A percentile compares a stretch with the other conserved stretches of the same genome.
These are phyloP conservation scores for Salvator merianae DNA, from an alignment of 2,113 vertebrate species.

Conservation along the genomic window DNA sequence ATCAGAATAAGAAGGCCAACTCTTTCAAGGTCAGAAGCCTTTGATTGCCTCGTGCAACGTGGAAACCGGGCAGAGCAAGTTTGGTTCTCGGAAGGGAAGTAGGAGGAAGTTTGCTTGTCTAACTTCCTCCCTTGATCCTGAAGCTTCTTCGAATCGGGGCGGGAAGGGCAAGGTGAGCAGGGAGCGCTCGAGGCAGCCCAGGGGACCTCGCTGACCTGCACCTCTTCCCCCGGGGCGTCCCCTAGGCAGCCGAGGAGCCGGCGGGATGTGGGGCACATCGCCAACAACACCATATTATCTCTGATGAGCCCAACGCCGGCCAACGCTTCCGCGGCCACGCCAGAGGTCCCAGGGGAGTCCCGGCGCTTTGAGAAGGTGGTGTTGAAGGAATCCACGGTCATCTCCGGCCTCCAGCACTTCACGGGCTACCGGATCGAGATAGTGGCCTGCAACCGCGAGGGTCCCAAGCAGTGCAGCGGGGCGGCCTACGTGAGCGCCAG, in stretches of 20 bases:
- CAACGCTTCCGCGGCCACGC: conserved; percentile 62
- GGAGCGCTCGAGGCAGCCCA: no score
- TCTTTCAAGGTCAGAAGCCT: no score
- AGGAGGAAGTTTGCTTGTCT: no score
- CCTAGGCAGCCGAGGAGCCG: conserved; percentile 70
- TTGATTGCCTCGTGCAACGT: no score
- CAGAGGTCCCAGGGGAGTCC: conserved; percentile 70
- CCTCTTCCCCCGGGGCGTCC: background rate
- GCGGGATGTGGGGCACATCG: conserved; percentile 80
- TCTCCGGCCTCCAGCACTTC: conserved; percentile 92
- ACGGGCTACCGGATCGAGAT: conserved; percentile 97
- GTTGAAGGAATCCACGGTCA: conserved; percentile 87
- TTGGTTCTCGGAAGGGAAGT: no score
- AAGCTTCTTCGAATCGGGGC: no score
- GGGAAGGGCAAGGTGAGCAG: no score
- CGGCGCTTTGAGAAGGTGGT: conserved; percentile 82
- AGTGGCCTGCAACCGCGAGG: conserved; percentile 90
- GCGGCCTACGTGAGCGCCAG: conserved; percentile 90
- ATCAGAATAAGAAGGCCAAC: no score
- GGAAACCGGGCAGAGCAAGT: no score
- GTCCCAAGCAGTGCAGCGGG: conserved; percentile 84
- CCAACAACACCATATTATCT: conserved; percentile 74
- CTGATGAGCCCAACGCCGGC: conserved; percentile 65
- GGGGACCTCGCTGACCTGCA: no score
- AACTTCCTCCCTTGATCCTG: no score